Conservation (phyloP, 1,140 invertebrate species). For the Metaphire vulgaris region DNA sequence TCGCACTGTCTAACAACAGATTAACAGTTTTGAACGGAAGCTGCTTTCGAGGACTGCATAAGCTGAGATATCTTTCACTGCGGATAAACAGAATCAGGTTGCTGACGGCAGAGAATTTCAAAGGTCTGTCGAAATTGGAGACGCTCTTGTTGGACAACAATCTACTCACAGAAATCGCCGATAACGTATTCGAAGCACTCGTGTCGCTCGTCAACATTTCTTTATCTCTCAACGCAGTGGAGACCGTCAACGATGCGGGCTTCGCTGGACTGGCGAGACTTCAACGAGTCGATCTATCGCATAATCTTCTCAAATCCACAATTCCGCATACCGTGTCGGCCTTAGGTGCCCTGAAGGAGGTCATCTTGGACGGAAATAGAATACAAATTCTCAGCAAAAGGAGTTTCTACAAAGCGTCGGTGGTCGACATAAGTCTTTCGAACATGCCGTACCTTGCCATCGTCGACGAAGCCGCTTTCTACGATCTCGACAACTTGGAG, state of each 20-base stretch:
- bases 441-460: constrained; percentile 47
- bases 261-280: not conserved
- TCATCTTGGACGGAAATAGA: constrained; percentile 39
- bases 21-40: not conserved
- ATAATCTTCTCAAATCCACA: not conserved
- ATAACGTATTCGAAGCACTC: not conserved
- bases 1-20: not conserved
- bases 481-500: constrained; percentile 45
- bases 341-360: not conserved
- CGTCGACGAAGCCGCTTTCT: constrained; percentile 51
- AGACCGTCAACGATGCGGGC: not conserved
- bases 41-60: not conserved
- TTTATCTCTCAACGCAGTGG: not conserved
- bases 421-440: constrained; percentile 44
- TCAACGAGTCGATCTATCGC: not conserved
- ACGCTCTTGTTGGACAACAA: not conserved
- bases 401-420: constrained; percentile 45
- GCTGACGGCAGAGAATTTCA: not conserved
- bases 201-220: not conserved
- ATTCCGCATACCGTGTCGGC: not conserved
- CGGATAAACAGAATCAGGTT: not conserved
- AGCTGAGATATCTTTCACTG: not conserved
- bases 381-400: constrained; percentile 40
- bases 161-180: too few species aligned
- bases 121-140: not conserved